phyloP scores from a whole-genome alignment of 2,113 vertebrate species.

The Ardeotis arabs region DNA sequence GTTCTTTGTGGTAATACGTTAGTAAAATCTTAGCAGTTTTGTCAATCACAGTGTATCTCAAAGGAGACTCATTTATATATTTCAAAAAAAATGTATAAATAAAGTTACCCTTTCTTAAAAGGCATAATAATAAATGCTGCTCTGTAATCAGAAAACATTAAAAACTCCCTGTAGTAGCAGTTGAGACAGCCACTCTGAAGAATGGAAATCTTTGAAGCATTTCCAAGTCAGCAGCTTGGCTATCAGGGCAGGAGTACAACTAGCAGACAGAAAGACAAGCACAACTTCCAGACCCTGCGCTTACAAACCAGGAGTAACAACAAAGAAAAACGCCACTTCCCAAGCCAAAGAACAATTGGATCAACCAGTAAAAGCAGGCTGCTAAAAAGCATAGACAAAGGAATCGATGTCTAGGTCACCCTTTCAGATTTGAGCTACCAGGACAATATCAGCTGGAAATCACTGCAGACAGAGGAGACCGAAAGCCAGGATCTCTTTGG shows the following conservation, averaged over 20 bases:
- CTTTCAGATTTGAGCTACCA: background rate
- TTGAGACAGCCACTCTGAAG: constrained; percentile 6
- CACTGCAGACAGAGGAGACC: background rate
- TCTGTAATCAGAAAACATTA: background rate
- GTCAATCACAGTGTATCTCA: background rate
- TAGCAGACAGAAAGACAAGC: constrained; percentile 43
- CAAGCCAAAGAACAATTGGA: constrained; percentile 38
- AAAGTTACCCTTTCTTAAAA: background rate
- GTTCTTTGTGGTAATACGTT: background rate
- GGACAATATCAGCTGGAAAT: background rate
- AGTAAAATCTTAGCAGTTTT: background rate
- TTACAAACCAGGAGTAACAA: constrained; percentile 38
- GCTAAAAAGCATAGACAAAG: background rate
- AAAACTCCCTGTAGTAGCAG: background rate
- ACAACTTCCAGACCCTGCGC: constrained; percentile 38
- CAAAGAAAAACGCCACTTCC: background rate
- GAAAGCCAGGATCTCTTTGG: background rate
- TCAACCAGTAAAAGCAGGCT: background rate
- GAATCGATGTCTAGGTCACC: background rate
- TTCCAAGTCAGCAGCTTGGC: constrained; percentile 49
- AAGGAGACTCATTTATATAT: background rate
- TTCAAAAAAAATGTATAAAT: background rate
- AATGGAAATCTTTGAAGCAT: constrained; percentile 34
- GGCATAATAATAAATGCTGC: background rate
- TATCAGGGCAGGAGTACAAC: constrained; percentile 40